Percentiles rank a stretch among this genome's conserved stretches.
Conservation (phyloP, 2,888 invertebrate species). For the Saturnia japonica region DNA sequence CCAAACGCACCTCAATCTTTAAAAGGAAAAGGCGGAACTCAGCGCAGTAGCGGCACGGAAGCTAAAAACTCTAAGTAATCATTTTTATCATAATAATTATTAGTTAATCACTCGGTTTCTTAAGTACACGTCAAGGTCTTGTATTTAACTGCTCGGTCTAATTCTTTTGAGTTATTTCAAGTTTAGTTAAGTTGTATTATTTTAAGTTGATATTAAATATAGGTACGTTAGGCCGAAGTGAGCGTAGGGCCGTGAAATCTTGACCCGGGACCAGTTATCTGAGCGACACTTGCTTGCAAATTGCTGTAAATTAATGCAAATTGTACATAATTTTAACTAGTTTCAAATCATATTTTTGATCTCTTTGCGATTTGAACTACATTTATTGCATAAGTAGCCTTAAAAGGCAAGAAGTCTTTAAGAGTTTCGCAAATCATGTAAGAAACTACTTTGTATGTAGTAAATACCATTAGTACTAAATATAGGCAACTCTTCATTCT, state of each 20-base stretch:
- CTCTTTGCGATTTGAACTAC: neutral
- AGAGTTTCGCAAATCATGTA: neutral
- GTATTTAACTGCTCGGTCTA: slow-evolving; percentile 33
- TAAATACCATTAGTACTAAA: neutral
- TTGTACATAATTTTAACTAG: slow-evolving; percentile 4
- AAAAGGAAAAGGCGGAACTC: slow-evolving; percentile 35
- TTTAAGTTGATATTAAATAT: neutral
- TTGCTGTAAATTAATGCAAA: neutral
- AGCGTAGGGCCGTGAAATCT: slow-evolving; percentile 30
- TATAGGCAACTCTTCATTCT: neutral
- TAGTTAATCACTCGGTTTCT: slow-evolving; percentile 33
- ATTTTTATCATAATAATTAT: slow-evolving; percentile 27
- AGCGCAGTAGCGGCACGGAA: slow-evolving; percentile 27
- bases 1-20: neutral
- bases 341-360: neutral
- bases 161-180: slow-evolving; percentile 33
- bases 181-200: slow-evolving; percentile 6
- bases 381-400: neutral
- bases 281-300: slow-evolving; percentile 4
- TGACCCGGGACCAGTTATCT: slow-evolving; percentile 27
- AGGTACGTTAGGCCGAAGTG: slow-evolving; percentile 22
- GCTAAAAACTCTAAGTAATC: slow-evolving; percentile 30
- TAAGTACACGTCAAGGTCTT: slow-evolving; percentile 32
- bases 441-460: neutral
- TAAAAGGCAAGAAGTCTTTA: neutral